A percentile compares a stretch with the other conserved stretches of the same genome.
Evolutionary conservation across 2,113 vertebrate species (phyloP).

Genomic region (Actenoides lindsayi): DNA sequence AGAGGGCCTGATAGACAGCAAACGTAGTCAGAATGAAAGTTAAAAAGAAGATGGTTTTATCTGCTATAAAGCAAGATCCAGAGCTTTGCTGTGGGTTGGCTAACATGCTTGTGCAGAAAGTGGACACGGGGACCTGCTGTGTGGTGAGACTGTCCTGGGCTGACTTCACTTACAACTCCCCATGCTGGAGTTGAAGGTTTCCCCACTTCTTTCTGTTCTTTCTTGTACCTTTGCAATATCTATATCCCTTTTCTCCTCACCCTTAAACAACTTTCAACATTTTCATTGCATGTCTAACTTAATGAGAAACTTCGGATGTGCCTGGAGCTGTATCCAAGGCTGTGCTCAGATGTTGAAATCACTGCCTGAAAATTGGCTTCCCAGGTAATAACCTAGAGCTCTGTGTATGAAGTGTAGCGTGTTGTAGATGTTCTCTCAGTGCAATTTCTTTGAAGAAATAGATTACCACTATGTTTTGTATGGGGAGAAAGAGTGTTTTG

Average conservation of each 20-base stretch:
- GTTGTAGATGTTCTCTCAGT: conserved; percentile 51
- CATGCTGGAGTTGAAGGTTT: background rate
- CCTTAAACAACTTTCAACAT: conserved; percentile 36
- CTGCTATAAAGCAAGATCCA: background rate
- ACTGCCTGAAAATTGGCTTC: conserved; percentile 57
- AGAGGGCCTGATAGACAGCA: background rate
- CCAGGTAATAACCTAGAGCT: conserved; percentile 56
- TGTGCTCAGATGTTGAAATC: conserved; percentile 30
- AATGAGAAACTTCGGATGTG: conserved; percentile 55
- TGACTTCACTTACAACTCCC: background rate
- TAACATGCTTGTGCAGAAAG: background rate
- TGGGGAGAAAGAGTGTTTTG: conserved; percentile 50
- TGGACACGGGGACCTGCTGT: background rate
- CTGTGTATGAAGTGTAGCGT: conserved; percentile 5
- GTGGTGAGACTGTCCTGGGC: background rate
- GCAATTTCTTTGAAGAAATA: conserved; percentile 69
- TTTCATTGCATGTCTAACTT: conserved; percentile 56
- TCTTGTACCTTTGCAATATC: conserved; percentile 4
- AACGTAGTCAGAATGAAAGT: background rate
- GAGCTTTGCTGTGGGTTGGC: background rate
- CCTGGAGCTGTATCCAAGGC: conserved; percentile 8
- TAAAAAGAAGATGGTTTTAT: background rate
- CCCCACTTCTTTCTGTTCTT: background rate
- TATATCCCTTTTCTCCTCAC: background rate
- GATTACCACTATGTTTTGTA: conserved; percentile 60